phyloP scores from a whole-genome alignment of 2,888 invertebrate species.

The Epistrophella euchroma region DNA sequence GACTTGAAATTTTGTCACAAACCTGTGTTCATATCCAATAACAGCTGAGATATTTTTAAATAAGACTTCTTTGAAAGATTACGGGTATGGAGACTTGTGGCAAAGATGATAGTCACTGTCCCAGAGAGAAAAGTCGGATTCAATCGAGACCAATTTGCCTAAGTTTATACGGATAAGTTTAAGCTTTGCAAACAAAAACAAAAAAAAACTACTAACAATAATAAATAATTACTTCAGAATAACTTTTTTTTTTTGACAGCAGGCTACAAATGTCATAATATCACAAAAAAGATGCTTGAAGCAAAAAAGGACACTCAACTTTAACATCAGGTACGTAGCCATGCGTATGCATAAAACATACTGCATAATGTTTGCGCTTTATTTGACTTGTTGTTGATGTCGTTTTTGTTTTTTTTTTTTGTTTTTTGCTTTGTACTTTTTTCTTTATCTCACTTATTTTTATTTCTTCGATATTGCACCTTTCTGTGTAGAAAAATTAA shows the following conservation, averaged over 20 bases:
- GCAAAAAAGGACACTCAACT: background rate
- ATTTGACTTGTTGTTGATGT: background rate
- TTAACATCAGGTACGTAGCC: background rate
- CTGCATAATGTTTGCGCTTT: background rate
- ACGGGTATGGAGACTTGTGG: no score
- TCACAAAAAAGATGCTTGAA: background rate
- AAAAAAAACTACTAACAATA: background rate
- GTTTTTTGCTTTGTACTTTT: background rate
- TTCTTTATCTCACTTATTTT: background rate
- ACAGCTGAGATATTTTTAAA: no score
- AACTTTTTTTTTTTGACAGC: conserved; percentile 13
- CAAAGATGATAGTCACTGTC: no score
- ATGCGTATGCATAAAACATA: background rate
- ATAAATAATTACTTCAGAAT: background rate
- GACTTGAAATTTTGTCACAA: no score
- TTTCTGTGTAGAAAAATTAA: conserved; percentile 7
- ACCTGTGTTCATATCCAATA: no score
- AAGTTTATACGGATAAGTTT: no score
- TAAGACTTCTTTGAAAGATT: no score
- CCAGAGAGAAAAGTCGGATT: no score
- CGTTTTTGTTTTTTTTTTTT: no score
- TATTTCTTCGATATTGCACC: conserved; percentile 1
- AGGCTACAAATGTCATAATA: conserved; percentile 3
- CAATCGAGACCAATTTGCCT: no score
- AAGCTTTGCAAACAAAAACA: background rate